Evolutionary conservation across 2,888 invertebrate species (phyloP), one percentile per base, ranked within the genome.

Genomic region (Cantharis lateralis): DNA sequence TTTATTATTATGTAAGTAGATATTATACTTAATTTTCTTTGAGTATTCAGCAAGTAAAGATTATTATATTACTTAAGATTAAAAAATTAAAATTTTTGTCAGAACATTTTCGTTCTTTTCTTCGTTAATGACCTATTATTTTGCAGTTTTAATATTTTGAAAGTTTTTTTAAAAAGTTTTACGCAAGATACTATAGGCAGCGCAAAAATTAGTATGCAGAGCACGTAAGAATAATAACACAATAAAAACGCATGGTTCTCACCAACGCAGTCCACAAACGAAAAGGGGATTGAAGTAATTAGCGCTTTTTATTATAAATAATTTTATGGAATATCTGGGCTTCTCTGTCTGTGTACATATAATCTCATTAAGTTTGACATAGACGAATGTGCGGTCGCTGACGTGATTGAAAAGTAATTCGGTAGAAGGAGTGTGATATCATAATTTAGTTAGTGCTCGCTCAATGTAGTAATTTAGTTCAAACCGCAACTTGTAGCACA

Each of bases 401-500:
- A 78, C 78, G 78, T 78, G 78, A 78, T 78, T 78, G 78, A 78
- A 78, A 78, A 78, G 78, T 75, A 75, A 78, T 75, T 75, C 70
- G 78, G 78, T 71, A 71, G 77, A 72, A 76, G 80, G 78, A 74
- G 78, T 80, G 78, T 80, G 78, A 80, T 78, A 77, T 80, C 80
- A 80, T 80, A 80, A 80, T 78, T 80, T 78, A 78, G 78, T 80
- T 80, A 80, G 78, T 64, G 73, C 71, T 70, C 78, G 78, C 75
- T 80, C 80, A 78, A 77, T 77, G 80, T 76, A 70, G 78, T 78
- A 80, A 80, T 80, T 80, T 80, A 78, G 78, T 75, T 74, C 72
- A 75, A 74, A 80, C 80, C 80, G 78, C 80, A 80, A 77, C 78
- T 80, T 78, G 80, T 78, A 78, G 76, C 73, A 77, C 80, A 80